These are phyloP conservation scores for Lamellibrachia luymesi DNA, from an alignment of 1,140 invertebrate species.

Conservation along the genomic window DNA sequence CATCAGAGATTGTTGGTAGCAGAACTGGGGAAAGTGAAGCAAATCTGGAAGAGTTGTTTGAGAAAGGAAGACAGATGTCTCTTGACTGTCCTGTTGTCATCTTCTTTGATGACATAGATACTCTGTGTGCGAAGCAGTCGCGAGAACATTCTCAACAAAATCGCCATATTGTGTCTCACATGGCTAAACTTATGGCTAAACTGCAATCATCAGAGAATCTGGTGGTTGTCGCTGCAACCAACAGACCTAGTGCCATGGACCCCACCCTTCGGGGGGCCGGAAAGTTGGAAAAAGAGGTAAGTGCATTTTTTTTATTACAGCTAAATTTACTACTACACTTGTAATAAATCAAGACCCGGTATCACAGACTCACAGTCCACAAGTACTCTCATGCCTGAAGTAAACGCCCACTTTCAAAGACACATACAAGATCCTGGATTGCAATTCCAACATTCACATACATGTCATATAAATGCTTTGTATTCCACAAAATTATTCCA, in stretches of 20 bases:
- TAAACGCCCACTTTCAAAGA: too few species aligned
- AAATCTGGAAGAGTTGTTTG: conserved; percentile 41
- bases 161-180: conserved; percentile 31
- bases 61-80: conserved; percentile 36
- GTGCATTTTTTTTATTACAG: conserved; percentile 15
- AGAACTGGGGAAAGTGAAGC: conserved; percentile 46
- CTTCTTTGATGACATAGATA: conserved; percentile 52
- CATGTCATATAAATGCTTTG: not conserved
- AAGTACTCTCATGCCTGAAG: too few species aligned
- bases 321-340: not conserved
- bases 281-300: conserved; percentile 47
- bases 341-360: not conserved
- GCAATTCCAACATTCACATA: too few species aligned
- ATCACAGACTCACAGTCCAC: too few species aligned
- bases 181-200: conserved; percentile 41
- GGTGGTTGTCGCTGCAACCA: conserved; percentile 50
- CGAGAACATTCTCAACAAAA: conserved; percentile 11
- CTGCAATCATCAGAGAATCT: conserved; percentile 27
- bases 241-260: conserved; percentile 41
- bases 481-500: not conserved
- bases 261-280: conserved; percentile 34
- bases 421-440: too few species aligned
- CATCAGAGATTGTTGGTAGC: conserved; percentile 44
- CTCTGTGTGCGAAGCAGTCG: not conserved
- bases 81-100: conserved; percentile 46